Evolutionary conservation across 2,888 invertebrate species (phyloP).

Genomic region (Xestia xanthographa): DNA sequence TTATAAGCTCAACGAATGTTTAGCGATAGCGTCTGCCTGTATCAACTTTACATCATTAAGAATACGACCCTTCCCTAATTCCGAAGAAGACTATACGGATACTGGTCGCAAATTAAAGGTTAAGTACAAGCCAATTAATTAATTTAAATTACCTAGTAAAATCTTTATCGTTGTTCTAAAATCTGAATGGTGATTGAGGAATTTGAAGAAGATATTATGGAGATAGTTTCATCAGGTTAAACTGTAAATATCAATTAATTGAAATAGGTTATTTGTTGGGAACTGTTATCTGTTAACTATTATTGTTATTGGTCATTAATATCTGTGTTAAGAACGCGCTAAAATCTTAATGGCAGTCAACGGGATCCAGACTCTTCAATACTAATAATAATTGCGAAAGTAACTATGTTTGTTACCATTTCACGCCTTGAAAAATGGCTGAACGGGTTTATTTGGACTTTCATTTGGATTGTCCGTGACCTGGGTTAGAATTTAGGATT

Average conservation of each 20-base stretch:
- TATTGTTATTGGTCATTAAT: constrained; percentile 29
- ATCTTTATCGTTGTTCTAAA: constrained; percentile 20
- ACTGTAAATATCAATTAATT: constrained; percentile 43
- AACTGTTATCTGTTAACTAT: constrained; percentile 23
- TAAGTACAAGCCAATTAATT: background rate
- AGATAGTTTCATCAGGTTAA: constrained; percentile 13
- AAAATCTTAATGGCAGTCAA: constrained; percentile 7
- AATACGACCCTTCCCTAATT: background rate
- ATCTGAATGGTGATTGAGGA: constrained; percentile 17
- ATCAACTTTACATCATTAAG: background rate
- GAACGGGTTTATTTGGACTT: background rate
- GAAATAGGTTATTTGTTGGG: constrained; percentile 41
- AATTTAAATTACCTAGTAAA: constrained; percentile 9
- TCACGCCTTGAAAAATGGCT: background rate
- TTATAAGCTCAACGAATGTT: background rate
- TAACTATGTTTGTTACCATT: background rate
- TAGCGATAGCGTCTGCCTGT: background rate
- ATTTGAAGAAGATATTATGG: constrained; percentile 25
- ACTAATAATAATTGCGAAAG: background rate
- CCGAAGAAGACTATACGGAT: background rate
- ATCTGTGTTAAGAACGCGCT: constrained; percentile 20
- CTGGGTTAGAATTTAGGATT: background rate
- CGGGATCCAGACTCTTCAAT: constrained; percentile 7
- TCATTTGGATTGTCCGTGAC: background rate
- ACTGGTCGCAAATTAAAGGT: background rate